Percentiles rank a stretch among this genome's conserved stretches.
These are phyloP conservation scores for Champsocephalus esox DNA, from an alignment of 2,797 vertebrate species.

Conservation along the genomic window DNA sequence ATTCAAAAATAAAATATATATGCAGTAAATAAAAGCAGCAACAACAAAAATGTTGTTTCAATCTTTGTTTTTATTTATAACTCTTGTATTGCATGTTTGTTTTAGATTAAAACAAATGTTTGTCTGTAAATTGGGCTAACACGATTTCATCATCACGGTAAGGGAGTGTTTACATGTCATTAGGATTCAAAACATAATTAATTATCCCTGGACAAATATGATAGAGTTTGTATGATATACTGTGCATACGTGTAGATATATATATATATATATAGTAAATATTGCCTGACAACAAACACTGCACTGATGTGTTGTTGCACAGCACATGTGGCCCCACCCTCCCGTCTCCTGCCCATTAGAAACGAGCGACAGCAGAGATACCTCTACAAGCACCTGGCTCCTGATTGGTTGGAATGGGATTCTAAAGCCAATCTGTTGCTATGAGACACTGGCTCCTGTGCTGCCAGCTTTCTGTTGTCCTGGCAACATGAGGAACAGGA, in stretches of 20 bases:
- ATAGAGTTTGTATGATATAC: too few relatives aligned
- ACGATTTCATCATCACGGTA: too few relatives aligned
- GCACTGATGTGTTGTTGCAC: slow-evolving; percentile 58
- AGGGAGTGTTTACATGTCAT: too few relatives aligned
- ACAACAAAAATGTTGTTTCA: too few relatives aligned
- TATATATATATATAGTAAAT: neutral
- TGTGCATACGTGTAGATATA: neutral
- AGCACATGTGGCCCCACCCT: slow-evolving; percentile 44
- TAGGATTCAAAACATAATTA: too few relatives aligned
- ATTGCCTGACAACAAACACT: slow-evolving; percentile 18
- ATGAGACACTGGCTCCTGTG: slow-evolving; percentile 66
- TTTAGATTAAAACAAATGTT: too few relatives aligned
- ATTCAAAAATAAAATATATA: too few relatives aligned
- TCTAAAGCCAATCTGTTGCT: slow-evolving; percentile 80
- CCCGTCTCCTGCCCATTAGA: slow-evolving; percentile 50
- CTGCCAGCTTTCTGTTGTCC: slow-evolving; percentile 77
- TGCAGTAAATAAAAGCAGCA: too few relatives aligned
- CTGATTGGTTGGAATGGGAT: slow-evolving; percentile 68
- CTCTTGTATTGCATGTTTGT: too few relatives aligned
- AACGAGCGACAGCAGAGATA: slow-evolving; percentile 65
- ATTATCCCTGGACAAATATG: too few relatives aligned
- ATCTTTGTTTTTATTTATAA: too few relatives aligned
- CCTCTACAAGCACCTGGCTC: slow-evolving; percentile 46
- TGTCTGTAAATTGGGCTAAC: too few relatives aligned
- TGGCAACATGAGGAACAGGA: slow-evolving; percentile 75